Evolutionary conservation across 2,113 vertebrate genomes (phyloP).

Genomic region (Atractosteus spatula): DNA sequence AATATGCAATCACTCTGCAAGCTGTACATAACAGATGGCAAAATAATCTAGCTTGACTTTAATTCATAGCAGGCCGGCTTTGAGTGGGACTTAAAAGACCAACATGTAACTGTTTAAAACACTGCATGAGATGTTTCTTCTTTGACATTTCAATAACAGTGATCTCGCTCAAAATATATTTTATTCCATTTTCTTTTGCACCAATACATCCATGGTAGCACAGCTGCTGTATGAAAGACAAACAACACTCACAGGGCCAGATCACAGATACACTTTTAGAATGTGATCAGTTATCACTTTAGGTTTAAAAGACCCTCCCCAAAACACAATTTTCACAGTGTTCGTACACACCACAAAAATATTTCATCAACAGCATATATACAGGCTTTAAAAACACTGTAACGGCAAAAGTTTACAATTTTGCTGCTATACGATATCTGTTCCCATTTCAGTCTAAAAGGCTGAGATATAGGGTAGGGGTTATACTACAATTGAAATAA

Average conservation of each 20-base stretch:
- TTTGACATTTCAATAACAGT: not conserved
- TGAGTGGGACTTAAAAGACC: constrained; percentile 10
- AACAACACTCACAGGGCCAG: not conserved
- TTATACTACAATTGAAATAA: too few species aligned
- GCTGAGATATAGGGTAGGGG: too few species aligned
- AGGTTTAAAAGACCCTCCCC: too few species aligned
- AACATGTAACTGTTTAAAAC: not conserved
- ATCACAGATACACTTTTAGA: too few species aligned
- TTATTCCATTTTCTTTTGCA: not conserved
- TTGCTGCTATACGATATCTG: too few species aligned
- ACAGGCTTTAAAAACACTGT: too few species aligned
- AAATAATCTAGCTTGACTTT: constrained; percentile 9
- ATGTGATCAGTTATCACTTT: too few species aligned
- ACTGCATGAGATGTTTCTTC: not conserved
- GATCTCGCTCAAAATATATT: constrained; percentile 5
- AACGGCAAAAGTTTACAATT: too few species aligned
- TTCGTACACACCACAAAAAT: too few species aligned
- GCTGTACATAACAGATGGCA: constrained; percentile 5
- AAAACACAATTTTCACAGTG: too few species aligned
- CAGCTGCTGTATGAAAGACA: not conserved
- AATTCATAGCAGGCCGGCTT: constrained; percentile 8
- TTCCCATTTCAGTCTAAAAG: too few species aligned
- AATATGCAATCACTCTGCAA: not conserved
- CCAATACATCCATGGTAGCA: not conserved
- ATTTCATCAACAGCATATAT: too few species aligned